Evolutionary conservation across 1,140 invertebrate species (phyloP).

Genomic region (Brachionus angularis): DNA sequence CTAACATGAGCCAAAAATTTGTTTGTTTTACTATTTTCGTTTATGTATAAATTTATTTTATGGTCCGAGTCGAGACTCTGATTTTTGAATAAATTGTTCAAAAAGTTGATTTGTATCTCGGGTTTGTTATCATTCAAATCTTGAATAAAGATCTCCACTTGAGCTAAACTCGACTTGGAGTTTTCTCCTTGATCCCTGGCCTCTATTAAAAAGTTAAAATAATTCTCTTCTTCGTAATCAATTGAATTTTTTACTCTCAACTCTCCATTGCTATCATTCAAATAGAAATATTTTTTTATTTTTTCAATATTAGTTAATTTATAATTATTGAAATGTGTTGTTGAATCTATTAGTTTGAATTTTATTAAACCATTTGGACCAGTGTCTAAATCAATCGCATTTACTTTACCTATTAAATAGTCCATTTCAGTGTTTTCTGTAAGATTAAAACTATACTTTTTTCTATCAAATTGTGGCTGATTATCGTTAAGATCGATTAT

Average conservation of each 20-base stretch:
- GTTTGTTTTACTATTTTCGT: slow-evolving; percentile 2
- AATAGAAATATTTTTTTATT: slow-evolving; percentile 28
- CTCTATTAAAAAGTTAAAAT: slow-evolving; percentile 10
- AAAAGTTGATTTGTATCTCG: slow-evolving; percentile 29
- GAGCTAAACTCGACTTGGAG: neutral
- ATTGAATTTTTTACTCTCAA: slow-evolving; percentile 2
- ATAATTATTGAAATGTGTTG: neutral
- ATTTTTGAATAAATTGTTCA: slow-evolving; percentile 26
- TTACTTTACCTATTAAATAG: slow-evolving; percentile 26
- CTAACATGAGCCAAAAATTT: slow-evolving; percentile 41
- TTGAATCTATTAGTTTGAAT: slow-evolving; percentile 21
- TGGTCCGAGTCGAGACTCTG: neutral
- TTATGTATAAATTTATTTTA: neutral
- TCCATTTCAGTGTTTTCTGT: slow-evolving; percentile 17
- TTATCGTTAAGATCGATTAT: slow-evolving; percentile 38
- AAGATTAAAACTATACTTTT: slow-evolving; percentile 17
- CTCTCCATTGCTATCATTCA: slow-evolving; percentile 31
- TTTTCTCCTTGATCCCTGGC: neutral
- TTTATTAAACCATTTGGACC: slow-evolving; percentile 6
- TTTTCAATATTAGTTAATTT: neutral
- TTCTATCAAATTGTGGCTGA: slow-evolving; percentile 8
- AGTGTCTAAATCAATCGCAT: slow-evolving; percentile 19
- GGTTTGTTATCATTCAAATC: slow-evolving; percentile 41
- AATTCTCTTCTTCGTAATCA: slow-evolving; percentile 36
- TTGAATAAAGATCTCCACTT: slow-evolving; percentile 4